Conservation (phyloP, 37 sponge, comb jelly and placozoan genomes). For the Oopsacas minuta region DNA sequence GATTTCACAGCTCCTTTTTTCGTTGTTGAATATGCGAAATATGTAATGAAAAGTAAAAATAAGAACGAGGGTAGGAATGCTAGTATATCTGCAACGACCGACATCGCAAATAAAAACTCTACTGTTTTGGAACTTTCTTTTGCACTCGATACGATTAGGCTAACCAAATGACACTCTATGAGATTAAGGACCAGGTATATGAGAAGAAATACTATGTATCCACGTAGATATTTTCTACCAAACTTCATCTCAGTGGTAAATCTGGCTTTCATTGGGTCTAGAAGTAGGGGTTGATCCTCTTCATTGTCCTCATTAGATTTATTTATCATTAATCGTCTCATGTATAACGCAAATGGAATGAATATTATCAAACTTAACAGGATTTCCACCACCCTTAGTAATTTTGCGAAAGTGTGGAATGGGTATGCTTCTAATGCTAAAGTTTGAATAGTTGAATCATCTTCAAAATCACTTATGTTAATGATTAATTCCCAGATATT, state of each 20-base stretch:
- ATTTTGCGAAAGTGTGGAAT: neutral
- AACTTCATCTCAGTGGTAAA: neutral
- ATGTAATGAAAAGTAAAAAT: neutral
- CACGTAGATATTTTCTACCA: neutral
- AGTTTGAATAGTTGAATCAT: neutral
- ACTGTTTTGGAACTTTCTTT: neutral
- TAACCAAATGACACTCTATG: neutral
- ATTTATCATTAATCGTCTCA: neutral
- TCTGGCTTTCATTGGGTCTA: neutral
- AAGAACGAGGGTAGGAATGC: neutral
- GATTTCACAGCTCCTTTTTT: neutral
- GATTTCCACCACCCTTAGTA: neutral
- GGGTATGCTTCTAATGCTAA: neutral
- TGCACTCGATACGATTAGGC: neutral
- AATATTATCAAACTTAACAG: neutral
- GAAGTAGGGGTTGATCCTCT: neutral
- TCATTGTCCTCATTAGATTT: neutral
- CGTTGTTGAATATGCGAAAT: neutral
- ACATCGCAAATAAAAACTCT: neutral
- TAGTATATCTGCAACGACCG: neutral
- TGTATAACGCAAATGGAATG: neutral
- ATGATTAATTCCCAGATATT: neutral
- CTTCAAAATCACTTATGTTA: neutral
- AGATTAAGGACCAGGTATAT: neutral
- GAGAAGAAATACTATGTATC: neutral